Evolutionary conservation across 2,888 invertebrate species (phyloP), one percentile per base, ranked within the genome.

Genomic region (Pseudococcus viburni): DNA sequence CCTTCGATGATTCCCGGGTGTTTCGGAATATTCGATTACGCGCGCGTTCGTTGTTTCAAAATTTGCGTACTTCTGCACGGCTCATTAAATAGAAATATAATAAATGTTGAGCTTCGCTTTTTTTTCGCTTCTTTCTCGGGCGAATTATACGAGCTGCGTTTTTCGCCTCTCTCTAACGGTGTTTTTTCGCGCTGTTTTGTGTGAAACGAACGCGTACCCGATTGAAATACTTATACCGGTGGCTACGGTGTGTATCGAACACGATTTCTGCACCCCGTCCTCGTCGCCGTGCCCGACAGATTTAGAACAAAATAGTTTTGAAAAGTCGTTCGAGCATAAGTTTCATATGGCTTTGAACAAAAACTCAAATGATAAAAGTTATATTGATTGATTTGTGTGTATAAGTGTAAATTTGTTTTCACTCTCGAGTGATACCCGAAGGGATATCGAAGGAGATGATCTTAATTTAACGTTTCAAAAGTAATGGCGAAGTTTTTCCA

Each of bases 341-440:
- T 68, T 68, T 26, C 64, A 68, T 68, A 68, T 68, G 64, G 22
- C 64, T 68, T 68, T 22, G 64, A 68, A 26, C 64, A 68, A 68
- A 68, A 68, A 68, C 64, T 68, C 22, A 19, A 26, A 68, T 68
- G 64, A 68, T n/a, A 22, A 68, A 68, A 68, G 64, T 68, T 68
- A 73, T 73, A 73, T 73, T 73, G 73, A 73, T 73, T 73, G 73
- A 73, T 73, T 73, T 73, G 26, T 33, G 73, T 73, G 73, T 73
- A n/a, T 73, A 73, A 73, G 73, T 73, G 73, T 73, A 33, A 73
- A 73, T 33, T 33, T 73, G 73, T 73, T 73, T 73, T 33, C 73
- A 73, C 73, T 73, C 6, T 15, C 6, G 17, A 33, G 33, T 33
- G 15, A 73, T 73, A 73, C 73, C 73, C 73, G 15, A 73, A 33